Percentiles rank a stretch among this genome's conserved stretches.
These are phyloP conservation scores for Magallana angulata DNA, from an alignment of 1,140 invertebrate genomes.

Conservation along the genomic window DNA sequence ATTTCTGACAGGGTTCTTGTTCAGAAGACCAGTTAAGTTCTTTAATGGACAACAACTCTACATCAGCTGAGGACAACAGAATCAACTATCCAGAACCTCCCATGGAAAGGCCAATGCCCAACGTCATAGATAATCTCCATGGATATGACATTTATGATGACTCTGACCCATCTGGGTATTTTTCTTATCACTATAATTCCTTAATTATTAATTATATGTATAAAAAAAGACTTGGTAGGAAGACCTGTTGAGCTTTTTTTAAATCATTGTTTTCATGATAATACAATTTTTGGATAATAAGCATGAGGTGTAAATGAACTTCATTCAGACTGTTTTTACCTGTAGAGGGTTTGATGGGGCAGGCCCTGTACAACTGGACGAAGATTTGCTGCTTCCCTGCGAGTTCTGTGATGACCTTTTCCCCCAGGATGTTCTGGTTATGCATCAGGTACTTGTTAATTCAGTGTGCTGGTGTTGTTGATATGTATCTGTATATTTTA, in stretches of 20 bases:
- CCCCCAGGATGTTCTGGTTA: slow-evolving; percentile 70
- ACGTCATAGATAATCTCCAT: slow-evolving; percentile 37
- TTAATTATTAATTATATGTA: neutral
- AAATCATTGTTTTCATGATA: too few relatives aligned
- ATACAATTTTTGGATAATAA: too few relatives aligned
- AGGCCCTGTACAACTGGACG: slow-evolving; percentile 40
- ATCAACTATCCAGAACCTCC: neutral
- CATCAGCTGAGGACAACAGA: slow-evolving; percentile 22
- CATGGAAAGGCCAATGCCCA: slow-evolving; percentile 24
- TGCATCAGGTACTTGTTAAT: slow-evolving; percentile 71
- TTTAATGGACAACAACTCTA: slow-evolving; percentile 49
- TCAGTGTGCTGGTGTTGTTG: neutral
- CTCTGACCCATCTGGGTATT: neutral
- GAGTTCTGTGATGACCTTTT: slow-evolving; percentile 75
- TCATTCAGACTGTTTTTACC: too few relatives aligned
- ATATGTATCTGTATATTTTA: neutral
- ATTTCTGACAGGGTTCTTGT: slow-evolving; percentile 64
- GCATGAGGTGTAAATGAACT: too few relatives aligned
- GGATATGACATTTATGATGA: slow-evolving; percentile 5
- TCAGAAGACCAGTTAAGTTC: slow-evolving; percentile 62
- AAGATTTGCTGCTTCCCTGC: slow-evolving; percentile 72
- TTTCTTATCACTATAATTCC: too few relatives aligned
- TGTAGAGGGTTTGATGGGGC: neutral
- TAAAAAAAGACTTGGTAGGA: too few relatives aligned
- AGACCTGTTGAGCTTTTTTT: too few relatives aligned